Base-by-base conservation (phyloP, 1,140 invertebrate species). In the Amyelois transitella region DNA sequence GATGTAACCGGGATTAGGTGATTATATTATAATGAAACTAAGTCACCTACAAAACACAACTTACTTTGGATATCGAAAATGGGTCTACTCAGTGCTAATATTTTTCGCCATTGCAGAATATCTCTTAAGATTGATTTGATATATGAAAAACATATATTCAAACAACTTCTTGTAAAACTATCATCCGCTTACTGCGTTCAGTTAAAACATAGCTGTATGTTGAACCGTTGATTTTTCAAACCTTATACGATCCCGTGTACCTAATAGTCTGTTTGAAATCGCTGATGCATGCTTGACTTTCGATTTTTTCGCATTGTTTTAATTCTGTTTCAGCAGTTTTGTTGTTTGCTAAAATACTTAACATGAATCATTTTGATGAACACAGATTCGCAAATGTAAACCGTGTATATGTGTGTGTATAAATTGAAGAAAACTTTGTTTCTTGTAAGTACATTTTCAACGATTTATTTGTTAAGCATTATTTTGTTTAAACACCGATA, bases 281-380 rank as follows among this genome's bases (percentile, higher is more conserved):
- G 49, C 51, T 53, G 55, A 51, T 66, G 53, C 47, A 55, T 54
- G 28, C 55, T 57, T 64, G 43, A 68, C 65, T 67, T 67, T 68
- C 65, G 59, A 58, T 64, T 67, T 60, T 64, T 48, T 48, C 21
- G 14, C 12, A 48, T 48, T 48, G 45, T 48, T 48, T 12, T 19
- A n/a, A n/a, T 48, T 47, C 25, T 60, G n/a, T 53, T 18, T 48
- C 19, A 48, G 8, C 1, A 8, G 45, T 21, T 48, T 48, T 22
- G 43, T 48, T 38, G 8, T 38, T 38, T 38, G 32, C 32, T 38
- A 14, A 32, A 38, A 38, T 38, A 38, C 32, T 5, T 3, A 24
- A 24, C 4, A 8, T 3, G 22, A n/a, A n/a, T n/a, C n/a, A n/a
- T n/a, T n/a, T n/a, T n/a, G 22, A 24, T 3, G 22, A 8, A 8